A percentile compares a stretch with the other conserved stretches of the same genome.
These are phyloP conservation scores for Chaenogobius annularis DNA, from an alignment of 2,113 vertebrate genomes.

Conservation along the genomic window DNA sequence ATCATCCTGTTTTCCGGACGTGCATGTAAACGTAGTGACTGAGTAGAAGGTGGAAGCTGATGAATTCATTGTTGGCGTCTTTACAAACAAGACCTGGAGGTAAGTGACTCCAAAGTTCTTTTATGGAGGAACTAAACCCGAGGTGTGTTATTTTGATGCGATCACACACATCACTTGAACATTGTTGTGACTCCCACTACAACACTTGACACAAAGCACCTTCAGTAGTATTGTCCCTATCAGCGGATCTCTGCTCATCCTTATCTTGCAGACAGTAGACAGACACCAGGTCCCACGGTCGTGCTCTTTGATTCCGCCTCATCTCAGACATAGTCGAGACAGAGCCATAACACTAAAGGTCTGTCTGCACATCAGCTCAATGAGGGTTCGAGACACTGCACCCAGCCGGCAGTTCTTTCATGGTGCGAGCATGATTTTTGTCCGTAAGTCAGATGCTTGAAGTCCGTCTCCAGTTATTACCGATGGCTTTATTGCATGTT, in stretches of 20 bases:
- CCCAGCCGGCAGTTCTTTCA: not conserved
- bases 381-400: constrained; percentile 11
- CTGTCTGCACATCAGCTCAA: constrained; percentile 35
- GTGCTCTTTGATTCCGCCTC: constrained; percentile 23
- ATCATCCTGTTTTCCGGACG: no score
- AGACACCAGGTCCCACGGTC: constrained; percentile 26
- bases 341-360: constrained; percentile 25
- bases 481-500: constrained; percentile 14
- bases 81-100: not conserved
- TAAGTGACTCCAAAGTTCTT: not conserved
- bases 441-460: constrained; percentile 16
- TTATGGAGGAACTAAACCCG: not conserved
- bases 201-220: constrained; percentile 1
- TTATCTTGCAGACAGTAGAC: constrained; percentile 10
- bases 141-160: not conserved
- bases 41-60: not conserved
- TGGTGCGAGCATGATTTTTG: constrained; percentile 5
- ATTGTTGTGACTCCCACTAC: constrained; percentile 2
- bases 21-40: no score
- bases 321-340: constrained; percentile 15
- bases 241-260: not conserved
- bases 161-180: constrained; percentile 3
- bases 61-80: not conserved
- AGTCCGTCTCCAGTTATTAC: constrained; percentile 17
- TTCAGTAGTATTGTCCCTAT: not conserved